Evolutionary conservation across 1,140 invertebrate genomes (phyloP).

Genomic region (Colletes gigas): DNA sequence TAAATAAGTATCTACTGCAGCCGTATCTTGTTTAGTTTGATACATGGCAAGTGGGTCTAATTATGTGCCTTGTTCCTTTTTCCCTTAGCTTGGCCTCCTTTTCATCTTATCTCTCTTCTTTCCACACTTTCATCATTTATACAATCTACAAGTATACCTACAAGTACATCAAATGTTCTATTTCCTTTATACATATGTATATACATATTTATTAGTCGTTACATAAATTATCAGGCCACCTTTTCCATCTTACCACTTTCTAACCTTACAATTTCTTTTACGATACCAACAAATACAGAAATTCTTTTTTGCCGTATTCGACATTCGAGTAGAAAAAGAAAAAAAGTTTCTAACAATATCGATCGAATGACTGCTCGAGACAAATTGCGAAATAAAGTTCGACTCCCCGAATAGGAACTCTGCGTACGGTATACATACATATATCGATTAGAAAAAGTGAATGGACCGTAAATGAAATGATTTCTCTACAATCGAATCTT

Average conservation of each 20-base stretch:
- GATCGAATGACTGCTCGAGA: no score
- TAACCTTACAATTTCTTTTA: background rate
- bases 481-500: constrained; percentile 38
- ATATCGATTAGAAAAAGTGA: constrained; percentile 12
- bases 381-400: background rate
- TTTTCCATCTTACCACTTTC: constrained; percentile 6
- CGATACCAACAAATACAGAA: no score
- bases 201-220: background rate
- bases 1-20: constrained; percentile 12
- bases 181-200: no score
- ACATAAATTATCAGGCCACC: background rate
- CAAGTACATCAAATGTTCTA: no score
- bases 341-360: no score
- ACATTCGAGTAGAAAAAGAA: no score
- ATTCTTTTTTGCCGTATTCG: no score
- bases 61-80: background rate
- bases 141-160: no score
- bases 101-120: constrained; percentile 6
- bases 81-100: background rate
- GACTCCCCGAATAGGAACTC: background rate
- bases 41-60: background rate
- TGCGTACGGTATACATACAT: background rate
- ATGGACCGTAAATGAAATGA: constrained; percentile 2
- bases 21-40: background rate
- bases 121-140: no score